A percentile compares a stretch with the other conserved stretches of the same genome.
Conservation (phyloP, 2,888 invertebrate genomes). For the Machimus rusticus region DNA sequence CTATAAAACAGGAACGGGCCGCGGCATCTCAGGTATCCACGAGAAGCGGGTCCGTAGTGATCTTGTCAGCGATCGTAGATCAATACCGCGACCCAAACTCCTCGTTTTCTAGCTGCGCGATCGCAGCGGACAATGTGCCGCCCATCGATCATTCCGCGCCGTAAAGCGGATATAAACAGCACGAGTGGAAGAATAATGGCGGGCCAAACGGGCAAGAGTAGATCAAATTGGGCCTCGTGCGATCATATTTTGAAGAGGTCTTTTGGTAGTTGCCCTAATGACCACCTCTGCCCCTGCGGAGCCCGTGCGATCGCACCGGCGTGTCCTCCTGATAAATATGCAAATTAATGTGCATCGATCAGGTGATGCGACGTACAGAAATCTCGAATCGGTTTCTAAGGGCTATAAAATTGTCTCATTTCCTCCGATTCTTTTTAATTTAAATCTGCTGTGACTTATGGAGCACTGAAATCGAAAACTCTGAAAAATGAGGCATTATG, state of each 20-base stretch:
- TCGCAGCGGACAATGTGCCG: background rate
- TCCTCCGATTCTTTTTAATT: conserved; percentile 10
- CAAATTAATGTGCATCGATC: conserved; percentile 27
- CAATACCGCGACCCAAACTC: background rate
- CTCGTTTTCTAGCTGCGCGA: background rate
- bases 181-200: conserved; percentile 30
- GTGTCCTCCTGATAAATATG: conserved; percentile 20
- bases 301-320: background rate
- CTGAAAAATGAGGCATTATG: background rate
- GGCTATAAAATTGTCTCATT: conserved; percentile 18
- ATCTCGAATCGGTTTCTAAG: background rate
- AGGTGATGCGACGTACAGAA: background rate
- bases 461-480: background rate
- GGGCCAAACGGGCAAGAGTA: conserved; percentile 17
- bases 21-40: background rate
- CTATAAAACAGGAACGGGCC: conserved; percentile 9
- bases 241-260: conserved; percentile 27
- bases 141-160: background rate
- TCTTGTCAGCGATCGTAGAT: conserved; percentile 37
- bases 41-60: background rate
- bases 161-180: conserved; percentile 24
- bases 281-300: background rate
- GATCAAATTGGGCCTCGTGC: conserved; percentile 9
- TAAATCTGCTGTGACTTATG: conserved; percentile 3
- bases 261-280: background rate